These are phyloP conservation scores for Halesus radiatus DNA, from an alignment of 1,140 invertebrate genomes.

Conservation along the genomic window DNA sequence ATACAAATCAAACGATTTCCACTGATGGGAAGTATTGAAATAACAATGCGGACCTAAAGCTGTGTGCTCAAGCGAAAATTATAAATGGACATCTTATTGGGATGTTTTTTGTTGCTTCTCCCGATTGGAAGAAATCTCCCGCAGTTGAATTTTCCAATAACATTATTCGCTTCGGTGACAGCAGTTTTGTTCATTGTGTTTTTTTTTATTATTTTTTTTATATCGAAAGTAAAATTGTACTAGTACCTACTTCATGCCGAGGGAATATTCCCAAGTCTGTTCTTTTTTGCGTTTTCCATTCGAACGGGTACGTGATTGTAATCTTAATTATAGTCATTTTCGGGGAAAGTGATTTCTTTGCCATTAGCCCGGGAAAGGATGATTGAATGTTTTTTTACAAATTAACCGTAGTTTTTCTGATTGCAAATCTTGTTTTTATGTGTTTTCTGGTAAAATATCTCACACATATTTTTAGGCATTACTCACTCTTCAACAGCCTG, in stretches of 20 bases:
- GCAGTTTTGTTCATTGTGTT: slow-evolving; percentile 8
- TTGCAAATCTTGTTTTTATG: no score
- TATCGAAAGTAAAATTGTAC: slow-evolving; percentile 1
- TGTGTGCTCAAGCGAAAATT: slow-evolving; percentile 39
- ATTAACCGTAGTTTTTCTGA: no score
- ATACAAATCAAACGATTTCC: slow-evolving; percentile 33
- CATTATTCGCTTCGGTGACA: slow-evolving; percentile 11
- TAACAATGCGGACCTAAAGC: slow-evolving; percentile 37
- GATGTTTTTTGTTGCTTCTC: slow-evolving; percentile 30
- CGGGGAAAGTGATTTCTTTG: no score
- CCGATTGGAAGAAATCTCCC: slow-evolving; percentile 20
- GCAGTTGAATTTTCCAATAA: slow-evolving; percentile 24
- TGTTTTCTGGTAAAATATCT: no score
- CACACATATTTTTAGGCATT: not conserved
- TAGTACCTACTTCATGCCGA: not conserved
- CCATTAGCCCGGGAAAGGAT: no score
- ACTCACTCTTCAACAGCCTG: no score
- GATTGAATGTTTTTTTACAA: no score
- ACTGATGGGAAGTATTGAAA: slow-evolving; percentile 40
- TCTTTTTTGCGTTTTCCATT: not conserved
- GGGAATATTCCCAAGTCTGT: not conserved
- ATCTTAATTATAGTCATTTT: no score
- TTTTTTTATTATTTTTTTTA: no score
- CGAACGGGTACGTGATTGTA: no score
- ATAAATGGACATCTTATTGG: slow-evolving; percentile 40